Base-by-base conservation (phyloP, 1,140 invertebrate genomes). In the Cyphomyrmex costatus region DNA sequence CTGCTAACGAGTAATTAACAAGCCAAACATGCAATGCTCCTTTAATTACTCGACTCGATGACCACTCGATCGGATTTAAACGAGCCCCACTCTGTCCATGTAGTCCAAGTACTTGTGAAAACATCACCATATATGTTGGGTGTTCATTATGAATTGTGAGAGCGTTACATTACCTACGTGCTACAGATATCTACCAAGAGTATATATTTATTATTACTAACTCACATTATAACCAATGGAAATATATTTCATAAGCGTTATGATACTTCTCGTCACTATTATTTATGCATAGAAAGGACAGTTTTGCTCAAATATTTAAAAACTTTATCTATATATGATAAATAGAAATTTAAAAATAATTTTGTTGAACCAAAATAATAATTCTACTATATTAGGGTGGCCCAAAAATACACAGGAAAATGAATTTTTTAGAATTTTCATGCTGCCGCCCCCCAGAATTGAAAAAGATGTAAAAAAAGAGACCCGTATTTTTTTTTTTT, bases 31-130 rank as follows among this genome's bases (percentile, higher is more conserved):
- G 66, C 74, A 16, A 27, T 30, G 14, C 0, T 30, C 56, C 82
- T 68, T 89, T 89, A 89, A 89, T 89, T 89, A 89, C 79, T 78
- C 65, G 85, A 77, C 61, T 86, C 60, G 74, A 36, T 49, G 79
- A 21, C 14, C 21, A 58, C 12, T 63, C 33, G 30, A 12, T 42
- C 24, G n/a, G 42, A 73, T 70, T 76, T 21, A 14, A 53, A 2
- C 42, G 61, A 76, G 19, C 42, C 19, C n/a, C 71, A 49, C 56
- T 14, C 1, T 21, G n/a, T 61, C 12, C 63, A 66, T 56, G 68
- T 56, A 36, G 19, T 7, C 16, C 12, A 21, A 53, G 51, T 12
- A 56, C 36, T 42, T 16, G 16, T 24, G 19, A 58, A 51, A 24
- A 58, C 68, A 58, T 58, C 27, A 30, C 10, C 8, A 3, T 46